A percentile compares a stretch with the other conserved stretches of the same genome.
phyloP scores from a whole-genome alignment of 2,113 vertebrate genomes.

The Melanostigma gelatinosum region DNA sequence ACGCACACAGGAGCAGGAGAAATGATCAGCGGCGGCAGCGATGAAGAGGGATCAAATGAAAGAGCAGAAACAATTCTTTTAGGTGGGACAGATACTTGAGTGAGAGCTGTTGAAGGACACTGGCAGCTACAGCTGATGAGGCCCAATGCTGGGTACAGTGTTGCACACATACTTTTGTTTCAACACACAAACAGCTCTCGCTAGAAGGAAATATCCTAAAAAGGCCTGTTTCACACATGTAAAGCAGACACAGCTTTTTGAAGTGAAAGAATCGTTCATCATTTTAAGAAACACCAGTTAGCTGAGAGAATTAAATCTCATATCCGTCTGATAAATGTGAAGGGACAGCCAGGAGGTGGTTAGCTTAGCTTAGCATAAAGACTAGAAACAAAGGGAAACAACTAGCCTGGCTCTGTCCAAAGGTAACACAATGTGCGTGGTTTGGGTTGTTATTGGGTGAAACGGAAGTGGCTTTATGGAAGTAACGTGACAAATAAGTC shows the following conservation, averaged over 20 bases:
- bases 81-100: constrained; percentile 67
- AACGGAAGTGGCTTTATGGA: too few species aligned
- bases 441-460: too few species aligned
- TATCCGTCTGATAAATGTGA: too few species aligned
- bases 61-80: constrained; percentile 68
- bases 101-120: constrained; percentile 63
- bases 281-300: neutral
- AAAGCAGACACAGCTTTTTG: neutral
- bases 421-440: neutral
- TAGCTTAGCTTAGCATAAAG: constrained; percentile 1
- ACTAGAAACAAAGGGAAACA: neutral
- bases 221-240: neutral
- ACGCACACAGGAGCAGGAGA: constrained; percentile 22
- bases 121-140: constrained; percentile 18
- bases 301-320: neutral
- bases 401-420: neutral
- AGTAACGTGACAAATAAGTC: too few species aligned
- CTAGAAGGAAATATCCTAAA: neutral
- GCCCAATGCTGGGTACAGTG: constrained; percentile 13
- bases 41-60: constrained; percentile 76
- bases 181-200: neutral
- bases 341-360: neutral
- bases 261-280: neutral
- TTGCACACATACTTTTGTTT: constrained; percentile 28
- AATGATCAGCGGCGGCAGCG: constrained; percentile 46